Evolutionary conservation across 2,888 invertebrate genomes (phyloP), one percentile per base, ranked within the genome.

Genomic region (Troglohyphantes excavatus): DNA sequence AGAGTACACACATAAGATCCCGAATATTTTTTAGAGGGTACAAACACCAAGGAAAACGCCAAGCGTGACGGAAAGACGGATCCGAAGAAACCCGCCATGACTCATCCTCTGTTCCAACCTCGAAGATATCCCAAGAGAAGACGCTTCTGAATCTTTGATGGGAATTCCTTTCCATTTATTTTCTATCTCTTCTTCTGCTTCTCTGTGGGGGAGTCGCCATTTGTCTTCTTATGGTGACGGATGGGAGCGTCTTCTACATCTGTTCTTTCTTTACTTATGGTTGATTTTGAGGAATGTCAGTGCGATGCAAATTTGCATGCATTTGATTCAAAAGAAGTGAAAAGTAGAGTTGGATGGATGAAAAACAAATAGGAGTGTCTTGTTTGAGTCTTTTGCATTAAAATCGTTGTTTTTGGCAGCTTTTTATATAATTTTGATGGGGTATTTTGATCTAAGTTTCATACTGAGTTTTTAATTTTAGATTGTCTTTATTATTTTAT

Each of bases 71-170:
- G 65, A 17, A 19, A 21, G 29, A 68, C n/a, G 13, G 53, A 59
- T 5, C 27, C 27, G 70, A 46, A 53, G 65, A 2, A 39, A 19
- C n/a, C 27, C 27, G 23, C 61, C 65, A 65, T 78, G n/a, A 39
- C 78, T 78, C 75, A 26, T 78, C n/a, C 33, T 27, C 68, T n/a
- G 63, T 65, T 63, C 13, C 23, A 43, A 29, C 21, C 63, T 29
- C 53, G 26, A 63, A 19, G 39, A 78, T 65, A 65, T 65, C 65
- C 63, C 61, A 21, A 6, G 65, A 43, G 39, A 33, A 23, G 17
- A 61, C 65, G 39, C 21, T 21, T 33, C n/a, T 33, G 68, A 68
- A 33, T 65, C 63, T 72, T 61, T 27, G 39, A 78, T 29, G 59
- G 78, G 21, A 33, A 43, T 72, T 26, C 43, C 39, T 19, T 21